These are phyloP conservation scores for Umimayanthus kanabou DNA, from an alignment of 92 coral and sea anemone species.

Conservation along the genomic window DNA sequence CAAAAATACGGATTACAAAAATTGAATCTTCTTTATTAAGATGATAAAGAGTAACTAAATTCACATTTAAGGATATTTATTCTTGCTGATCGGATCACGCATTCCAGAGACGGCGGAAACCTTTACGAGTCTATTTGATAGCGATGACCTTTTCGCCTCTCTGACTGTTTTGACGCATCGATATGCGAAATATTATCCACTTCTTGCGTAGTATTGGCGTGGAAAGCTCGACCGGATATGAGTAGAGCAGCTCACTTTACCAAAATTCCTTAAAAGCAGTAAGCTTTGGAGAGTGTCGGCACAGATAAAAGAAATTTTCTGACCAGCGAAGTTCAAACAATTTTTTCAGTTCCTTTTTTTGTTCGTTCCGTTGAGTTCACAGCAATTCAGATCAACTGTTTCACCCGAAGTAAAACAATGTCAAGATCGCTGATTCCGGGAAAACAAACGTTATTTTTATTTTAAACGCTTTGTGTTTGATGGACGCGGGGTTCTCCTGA, in stretches of 20 bases:
- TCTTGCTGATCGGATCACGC: slow-evolving; percentile 23
- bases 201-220: slow-evolving; percentile 28
- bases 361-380: not conserved
- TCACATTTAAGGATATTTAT: not conserved
- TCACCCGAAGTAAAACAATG: not conserved
- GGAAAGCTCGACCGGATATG: slow-evolving; percentile 18
- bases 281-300: slow-evolving; percentile 18
- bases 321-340: not conserved
- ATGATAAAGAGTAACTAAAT: not conserved
- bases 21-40: not conserved
- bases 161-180: slow-evolving; percentile 8
- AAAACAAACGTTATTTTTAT: not conserved
- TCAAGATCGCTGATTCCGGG: not conserved
- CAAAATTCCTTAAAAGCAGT: slow-evolving; percentile 20
- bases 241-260: slow-evolving; percentile 37
- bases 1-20: slow-evolving; percentile 1
- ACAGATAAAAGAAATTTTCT: slow-evolving; percentile 3
- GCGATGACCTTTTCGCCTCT: slow-evolving; percentile 12
- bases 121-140: not conserved
- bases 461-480: not conserved
- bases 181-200: slow-evolving; percentile 21
- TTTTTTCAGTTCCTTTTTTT: not conserved
- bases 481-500: not conserved
- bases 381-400: not conserved
- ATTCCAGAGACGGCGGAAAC: slow-evolving; percentile 11